Evolutionary conservation across 2,113 vertebrate species (phyloP).

Genomic region (Microtus montanus): DNA sequence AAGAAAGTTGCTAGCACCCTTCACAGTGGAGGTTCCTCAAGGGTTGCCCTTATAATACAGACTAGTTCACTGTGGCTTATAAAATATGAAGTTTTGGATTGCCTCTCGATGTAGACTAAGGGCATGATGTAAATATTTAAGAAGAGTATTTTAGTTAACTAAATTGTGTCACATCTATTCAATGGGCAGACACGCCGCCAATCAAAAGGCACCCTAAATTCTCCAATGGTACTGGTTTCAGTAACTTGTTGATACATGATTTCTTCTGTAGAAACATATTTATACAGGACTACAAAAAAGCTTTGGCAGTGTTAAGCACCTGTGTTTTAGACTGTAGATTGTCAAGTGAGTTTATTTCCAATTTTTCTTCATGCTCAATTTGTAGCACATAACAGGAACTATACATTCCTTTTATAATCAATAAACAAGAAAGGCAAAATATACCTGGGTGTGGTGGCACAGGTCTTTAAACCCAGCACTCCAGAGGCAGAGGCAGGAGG

Average conservation of each 20-base stretch:
- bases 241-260: not conserved
- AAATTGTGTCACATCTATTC: not conserved
- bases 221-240: not conserved
- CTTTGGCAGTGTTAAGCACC: not conserved
- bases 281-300: not conserved
- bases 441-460: not conserved
- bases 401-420: not conserved
- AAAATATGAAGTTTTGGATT: not conserved
- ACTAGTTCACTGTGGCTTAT: not conserved
- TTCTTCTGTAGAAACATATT: not conserved
- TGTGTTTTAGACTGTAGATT: not conserved
- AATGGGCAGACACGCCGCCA: not conserved
- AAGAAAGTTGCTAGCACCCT: not conserved
- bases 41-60: rapidly evolving
- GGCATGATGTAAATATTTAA: not conserved
- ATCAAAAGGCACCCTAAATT: not conserved
- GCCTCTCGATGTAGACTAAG: not conserved
- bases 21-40: not conserved
- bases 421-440: not conserved
- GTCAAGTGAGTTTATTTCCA: not conserved
- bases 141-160: not conserved
- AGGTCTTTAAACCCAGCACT: not conserved
- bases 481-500: not conserved
- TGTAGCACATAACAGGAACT: not conserved
- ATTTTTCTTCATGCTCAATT: not conserved